Percentiles rank a stretch among this genome's conserved stretches.
Conservation (phyloP, 2,888 invertebrate species). For the Acanthosepion esculentum region DNA sequence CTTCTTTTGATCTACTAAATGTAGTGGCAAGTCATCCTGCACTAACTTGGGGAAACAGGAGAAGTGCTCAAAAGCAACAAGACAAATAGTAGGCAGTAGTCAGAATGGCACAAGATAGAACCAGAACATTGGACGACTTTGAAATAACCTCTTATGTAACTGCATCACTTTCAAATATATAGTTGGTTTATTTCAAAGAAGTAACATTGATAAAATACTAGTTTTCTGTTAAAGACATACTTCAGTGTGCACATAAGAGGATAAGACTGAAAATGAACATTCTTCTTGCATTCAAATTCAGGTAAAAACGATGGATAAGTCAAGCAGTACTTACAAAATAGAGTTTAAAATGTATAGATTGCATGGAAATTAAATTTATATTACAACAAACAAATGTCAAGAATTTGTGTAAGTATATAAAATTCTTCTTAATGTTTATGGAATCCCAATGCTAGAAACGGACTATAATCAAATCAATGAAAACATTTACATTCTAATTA, state of each 20-base stretch:
- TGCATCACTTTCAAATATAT: background rate
- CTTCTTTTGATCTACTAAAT: background rate
- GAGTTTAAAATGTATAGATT: background rate
- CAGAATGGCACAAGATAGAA: background rate
- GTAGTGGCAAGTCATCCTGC: background rate
- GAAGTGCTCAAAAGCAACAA: background rate
- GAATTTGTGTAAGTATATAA: background rate
- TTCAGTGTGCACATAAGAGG: background rate
- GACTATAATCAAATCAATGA: background rate
- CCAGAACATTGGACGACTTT: background rate
- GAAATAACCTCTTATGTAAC: background rate
- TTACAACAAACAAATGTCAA: background rate
- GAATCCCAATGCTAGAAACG: background rate
- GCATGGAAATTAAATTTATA: background rate
- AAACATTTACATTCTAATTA: background rate
- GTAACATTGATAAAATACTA: background rate
- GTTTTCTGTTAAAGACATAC: background rate
- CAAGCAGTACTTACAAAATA: background rate
- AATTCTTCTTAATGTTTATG: background rate
- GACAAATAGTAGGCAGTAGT: background rate
- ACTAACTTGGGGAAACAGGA: background rate
- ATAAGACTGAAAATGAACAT: no score
- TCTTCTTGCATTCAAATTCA: background rate
- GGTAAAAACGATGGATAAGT: background rate
- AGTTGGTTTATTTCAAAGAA: background rate